Evolutionary conservation across 2,888 invertebrate species (phyloP), one percentile per base, ranked within the genome.

Genomic region (Microchrysa polita): DNA sequence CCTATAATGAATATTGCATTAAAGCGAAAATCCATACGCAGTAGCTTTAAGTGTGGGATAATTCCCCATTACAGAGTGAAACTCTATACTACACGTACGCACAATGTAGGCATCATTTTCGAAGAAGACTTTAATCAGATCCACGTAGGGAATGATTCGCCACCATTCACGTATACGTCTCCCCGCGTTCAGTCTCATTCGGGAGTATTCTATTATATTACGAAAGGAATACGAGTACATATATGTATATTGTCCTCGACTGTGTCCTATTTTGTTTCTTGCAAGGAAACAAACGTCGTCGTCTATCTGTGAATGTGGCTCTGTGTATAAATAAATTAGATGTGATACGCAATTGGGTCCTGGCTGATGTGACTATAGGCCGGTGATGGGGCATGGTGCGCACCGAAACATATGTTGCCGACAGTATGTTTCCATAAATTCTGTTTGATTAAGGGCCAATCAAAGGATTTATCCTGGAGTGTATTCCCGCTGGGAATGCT

Each of bases 381-480:
- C 52, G 55, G n/a, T n/a, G n/a, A n/a, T n/a, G n/a, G 40, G 18
- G 55, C 34, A 20, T 34, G 55, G 55, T 18, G 27, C 53, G n/a
- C 55, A 53, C n/a, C n/a, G n/a, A 55, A 67, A 67, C 67, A 67
- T 34, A 67, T 71, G 71, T 59, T 42, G 57, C 71, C 42, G 71
- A 71, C 71, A 71, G 71, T 22, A 59, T 57, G 40, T 57, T 71
- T 40, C 71, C 71, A 71, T 71, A 71, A 71, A 71, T 71, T 71
- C 71, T 44, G 59, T 71, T 71, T 71, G 71, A 71, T 71, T 71
- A 71, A 71, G 71, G 71, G 57, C 71, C 71, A 71, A 71, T 71
- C 71, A 71, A 71, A 71, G 71, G 71, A 71, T 71, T 59, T 71
- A 71, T 71, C 57, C 71, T 59, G 34, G 71, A 27, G 40, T 42